Percentiles rank a stretch among this genome's conserved stretches.
Conservation (phyloP, 2,888 invertebrate species). For the Eilema sororculum region DNA sequence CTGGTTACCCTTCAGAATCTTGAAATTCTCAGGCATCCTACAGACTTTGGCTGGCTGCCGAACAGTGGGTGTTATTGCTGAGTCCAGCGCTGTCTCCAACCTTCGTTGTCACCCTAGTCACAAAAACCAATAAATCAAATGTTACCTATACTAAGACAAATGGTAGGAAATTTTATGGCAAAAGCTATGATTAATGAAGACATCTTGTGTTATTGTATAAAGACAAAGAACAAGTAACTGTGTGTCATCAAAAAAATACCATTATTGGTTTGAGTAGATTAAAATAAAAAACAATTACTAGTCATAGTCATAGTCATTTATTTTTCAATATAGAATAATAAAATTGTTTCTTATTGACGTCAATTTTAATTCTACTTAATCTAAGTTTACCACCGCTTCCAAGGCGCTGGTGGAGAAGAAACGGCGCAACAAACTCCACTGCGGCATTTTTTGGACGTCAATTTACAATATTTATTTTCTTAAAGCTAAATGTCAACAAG, state of each 20-base stretch:
- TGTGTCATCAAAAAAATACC: background rate
- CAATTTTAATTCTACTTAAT: too few species aligned
- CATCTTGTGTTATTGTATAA: background rate
- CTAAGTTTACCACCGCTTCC: too few species aligned
- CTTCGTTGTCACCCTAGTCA: background rate
- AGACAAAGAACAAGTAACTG: background rate
- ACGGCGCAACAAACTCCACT: too few species aligned
- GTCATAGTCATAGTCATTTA: too few species aligned
- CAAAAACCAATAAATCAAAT: background rate
- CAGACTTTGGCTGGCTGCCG: background rate
- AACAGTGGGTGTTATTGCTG: background rate
- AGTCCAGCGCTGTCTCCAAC: background rate
- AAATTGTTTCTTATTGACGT: too few species aligned
- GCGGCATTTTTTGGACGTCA: too few species aligned
- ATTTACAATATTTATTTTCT: too few species aligned
- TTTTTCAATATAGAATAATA: too few species aligned
- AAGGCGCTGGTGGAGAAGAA: too few species aligned
- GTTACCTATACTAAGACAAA: background rate
- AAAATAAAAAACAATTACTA: too few species aligned
- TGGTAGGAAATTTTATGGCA: background rate
- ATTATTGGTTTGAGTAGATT: too few species aligned
- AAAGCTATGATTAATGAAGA: background rate
- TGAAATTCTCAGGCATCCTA: background rate
- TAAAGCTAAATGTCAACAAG: too few species aligned
- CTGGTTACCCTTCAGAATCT: background rate